Evolutionary conservation across 2,888 invertebrate species (phyloP).

Genomic region (Nephrotoma flavescens): DNA sequence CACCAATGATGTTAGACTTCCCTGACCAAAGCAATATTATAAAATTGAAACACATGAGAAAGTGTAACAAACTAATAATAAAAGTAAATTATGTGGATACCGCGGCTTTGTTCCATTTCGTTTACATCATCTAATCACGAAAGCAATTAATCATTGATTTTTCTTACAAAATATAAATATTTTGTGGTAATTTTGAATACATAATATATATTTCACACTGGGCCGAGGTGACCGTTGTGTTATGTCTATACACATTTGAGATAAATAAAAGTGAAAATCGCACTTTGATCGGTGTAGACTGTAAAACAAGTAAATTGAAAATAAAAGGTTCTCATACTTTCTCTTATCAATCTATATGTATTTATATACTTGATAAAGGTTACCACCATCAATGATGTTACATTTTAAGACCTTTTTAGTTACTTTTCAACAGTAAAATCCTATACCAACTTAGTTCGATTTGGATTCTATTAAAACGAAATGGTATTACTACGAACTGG

Average conservation of each 20-base stretch:
- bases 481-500: not conserved
- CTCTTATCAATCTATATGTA: not conserved
- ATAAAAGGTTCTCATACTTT: not conserved
- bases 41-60: not conserved
- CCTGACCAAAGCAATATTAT: not conserved
- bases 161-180: not conserved
- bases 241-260: not conserved
- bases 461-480: not conserved
- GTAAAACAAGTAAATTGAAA: not conserved
- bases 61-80: not conserved
- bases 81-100: not conserved
- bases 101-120: not conserved
- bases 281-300: not conserved
- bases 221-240: not conserved
- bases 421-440: not conserved
- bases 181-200: not conserved
- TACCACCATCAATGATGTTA: not conserved
- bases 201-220: not conserved
- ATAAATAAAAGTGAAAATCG: not conserved
- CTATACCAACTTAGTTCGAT: not conserved
- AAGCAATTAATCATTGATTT: not conserved
- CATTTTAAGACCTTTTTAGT: not conserved
- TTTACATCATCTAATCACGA: not conserved
- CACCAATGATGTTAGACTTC: too few relatives aligned
- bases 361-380: not conserved